These are phyloP conservation scores for Platycheirus albimanus DNA, from an alignment of 2,888 invertebrate genomes.

Conservation along the genomic window DNA sequence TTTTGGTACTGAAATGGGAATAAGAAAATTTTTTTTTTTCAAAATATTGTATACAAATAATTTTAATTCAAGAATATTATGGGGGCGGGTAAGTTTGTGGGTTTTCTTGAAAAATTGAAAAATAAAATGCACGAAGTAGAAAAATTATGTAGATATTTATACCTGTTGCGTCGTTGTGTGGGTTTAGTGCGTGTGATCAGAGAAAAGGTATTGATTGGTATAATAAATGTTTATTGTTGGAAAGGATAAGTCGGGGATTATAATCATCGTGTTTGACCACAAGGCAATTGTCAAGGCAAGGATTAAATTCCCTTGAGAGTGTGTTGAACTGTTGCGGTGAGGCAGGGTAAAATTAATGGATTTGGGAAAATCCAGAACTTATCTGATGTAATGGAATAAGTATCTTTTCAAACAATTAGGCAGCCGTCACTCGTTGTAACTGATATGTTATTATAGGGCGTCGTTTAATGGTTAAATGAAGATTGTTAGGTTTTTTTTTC, in stretches of 20 bases:
- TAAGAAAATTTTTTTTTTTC: neutral
- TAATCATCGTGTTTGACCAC: slow-evolving; percentile 63
- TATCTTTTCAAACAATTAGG: slow-evolving; percentile 1
- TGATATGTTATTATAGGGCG: neutral
- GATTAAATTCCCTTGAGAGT: slow-evolving; percentile 51
- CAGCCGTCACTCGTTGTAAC: neutral
- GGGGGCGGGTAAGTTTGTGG: slow-evolving; percentile 40
- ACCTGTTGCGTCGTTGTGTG: slow-evolving; percentile 62
- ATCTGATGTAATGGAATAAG: slow-evolving; percentile 46
- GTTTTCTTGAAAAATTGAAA: slow-evolving; percentile 50
- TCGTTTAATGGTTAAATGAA: neutral
- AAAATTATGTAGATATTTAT: neutral
- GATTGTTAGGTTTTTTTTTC: too few species aligned
- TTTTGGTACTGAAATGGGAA: slow-evolving; percentile 85
- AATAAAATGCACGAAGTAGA: too few species aligned
- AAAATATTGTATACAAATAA: neutral
- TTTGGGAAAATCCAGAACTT: slow-evolving; percentile 28
- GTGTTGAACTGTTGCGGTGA: slow-evolving; percentile 10
- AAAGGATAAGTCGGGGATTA: slow-evolving; percentile 58
- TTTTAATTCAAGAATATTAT: slow-evolving; percentile 1
- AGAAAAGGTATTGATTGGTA: slow-evolving; percentile 7
- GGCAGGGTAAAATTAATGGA: slow-evolving; percentile 50
- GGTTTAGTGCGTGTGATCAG: slow-evolving; percentile 39
- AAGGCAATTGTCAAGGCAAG: slow-evolving; percentile 59
- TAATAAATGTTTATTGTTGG: slow-evolving; percentile 52